Evolutionary conservation across 1,140 invertebrate species (phyloP).

Genomic region (Eciton burchellii): DNA sequence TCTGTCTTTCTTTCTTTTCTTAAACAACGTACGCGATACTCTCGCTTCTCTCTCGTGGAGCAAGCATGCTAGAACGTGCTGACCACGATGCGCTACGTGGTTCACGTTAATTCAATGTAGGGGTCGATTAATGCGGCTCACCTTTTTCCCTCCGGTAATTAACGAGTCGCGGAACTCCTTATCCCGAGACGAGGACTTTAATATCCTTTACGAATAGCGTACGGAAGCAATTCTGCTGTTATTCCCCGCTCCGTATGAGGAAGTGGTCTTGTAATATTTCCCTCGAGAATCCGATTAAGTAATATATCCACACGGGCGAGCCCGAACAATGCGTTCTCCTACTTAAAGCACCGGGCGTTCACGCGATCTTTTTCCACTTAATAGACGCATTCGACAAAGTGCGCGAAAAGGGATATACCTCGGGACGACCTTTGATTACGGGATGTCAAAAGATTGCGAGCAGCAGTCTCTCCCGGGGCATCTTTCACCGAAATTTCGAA

Average conservation of each 20-base stretch:
- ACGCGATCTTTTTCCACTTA: neutral
- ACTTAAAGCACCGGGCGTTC: constrained; percentile 15
- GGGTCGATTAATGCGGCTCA: constrained; percentile 42
- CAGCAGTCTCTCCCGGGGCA: neutral
- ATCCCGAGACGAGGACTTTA: constrained; percentile 21
- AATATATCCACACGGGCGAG: constrained; percentile 28
- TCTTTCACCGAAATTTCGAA: neutral
- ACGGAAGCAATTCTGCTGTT: constrained; percentile 43
- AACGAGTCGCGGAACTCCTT: constrained; percentile 28
- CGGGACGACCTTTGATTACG: neutral
- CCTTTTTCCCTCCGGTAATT: constrained; percentile 29
- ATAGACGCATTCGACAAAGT: neutral
- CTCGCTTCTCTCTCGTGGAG: neutral
- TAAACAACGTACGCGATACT: neutral
- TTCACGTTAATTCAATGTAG: constrained; percentile 31
- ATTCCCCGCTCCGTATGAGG: constrained; percentile 16
- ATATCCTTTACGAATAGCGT: constrained; percentile 26
- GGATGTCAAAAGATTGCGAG: neutral
- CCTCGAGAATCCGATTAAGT: constrained; percentile 26
- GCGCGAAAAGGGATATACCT: neutral
- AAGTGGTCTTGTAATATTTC: constrained; percentile 53
- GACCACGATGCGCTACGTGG: neutral
- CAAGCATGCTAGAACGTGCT: neutral
- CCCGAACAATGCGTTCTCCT: constrained; percentile 53
- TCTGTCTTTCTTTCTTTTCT: too few species aligned